Evolutionary conservation across 2,113 vertebrate genomes (phyloP).

Genomic region (Piprites chloris): DNA sequence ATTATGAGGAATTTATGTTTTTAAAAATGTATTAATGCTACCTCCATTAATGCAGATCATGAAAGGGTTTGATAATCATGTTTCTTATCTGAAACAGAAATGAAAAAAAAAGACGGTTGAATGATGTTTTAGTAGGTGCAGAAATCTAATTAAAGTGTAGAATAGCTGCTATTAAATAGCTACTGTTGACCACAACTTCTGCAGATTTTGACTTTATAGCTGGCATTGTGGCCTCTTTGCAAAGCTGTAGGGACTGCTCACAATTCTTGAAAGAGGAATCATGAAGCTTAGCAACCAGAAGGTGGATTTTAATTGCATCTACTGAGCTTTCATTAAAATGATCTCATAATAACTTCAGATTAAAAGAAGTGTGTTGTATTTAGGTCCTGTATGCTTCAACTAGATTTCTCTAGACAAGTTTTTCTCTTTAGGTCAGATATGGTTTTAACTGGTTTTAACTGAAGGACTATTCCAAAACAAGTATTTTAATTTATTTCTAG

Average conservation of each 20-base stretch:
- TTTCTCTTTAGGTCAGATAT: not conserved
- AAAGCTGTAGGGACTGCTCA: not conserved
- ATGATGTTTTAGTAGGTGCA: not conserved
- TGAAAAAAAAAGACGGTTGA: not conserved
- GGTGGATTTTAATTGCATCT: not conserved
- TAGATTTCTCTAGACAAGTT: not conserved
- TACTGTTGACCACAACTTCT: not conserved
- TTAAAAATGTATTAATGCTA: not conserved
- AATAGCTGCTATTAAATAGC: slow-evolving; percentile 1
- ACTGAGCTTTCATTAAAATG: not conserved
- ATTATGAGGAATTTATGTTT: not conserved
- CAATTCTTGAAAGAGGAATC: not conserved
- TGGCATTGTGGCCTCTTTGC: not conserved
- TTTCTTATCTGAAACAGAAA: slow-evolving; percentile 66
- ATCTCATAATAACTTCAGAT: not conserved
- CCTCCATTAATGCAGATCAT: not conserved
- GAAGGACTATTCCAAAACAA: not conserved
- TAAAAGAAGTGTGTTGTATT: not conserved
- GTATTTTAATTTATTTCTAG: not conserved
- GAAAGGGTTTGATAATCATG: not conserved
- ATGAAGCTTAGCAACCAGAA: not conserved
- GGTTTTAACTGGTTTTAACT: not conserved
- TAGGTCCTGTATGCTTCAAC: not conserved
- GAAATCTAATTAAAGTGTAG: slow-evolving; percentile 22
- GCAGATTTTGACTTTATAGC: not conserved